phyloP scores from a whole-genome alignment of 2,888 invertebrate species.

The Timema cristinae region DNA sequence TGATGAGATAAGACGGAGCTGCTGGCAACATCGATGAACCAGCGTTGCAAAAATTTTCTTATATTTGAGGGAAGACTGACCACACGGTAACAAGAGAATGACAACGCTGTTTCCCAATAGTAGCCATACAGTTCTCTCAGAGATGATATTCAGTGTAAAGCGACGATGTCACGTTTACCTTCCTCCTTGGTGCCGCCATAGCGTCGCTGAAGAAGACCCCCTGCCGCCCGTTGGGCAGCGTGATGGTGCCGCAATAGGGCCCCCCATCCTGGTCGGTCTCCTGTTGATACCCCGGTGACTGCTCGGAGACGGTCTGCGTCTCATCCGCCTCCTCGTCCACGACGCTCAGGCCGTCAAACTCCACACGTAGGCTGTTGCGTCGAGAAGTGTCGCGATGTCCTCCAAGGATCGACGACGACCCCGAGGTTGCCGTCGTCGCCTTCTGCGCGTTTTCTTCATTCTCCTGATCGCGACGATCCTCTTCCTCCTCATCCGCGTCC shows the following conservation, averaged over 20 bases:
- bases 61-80: no score
- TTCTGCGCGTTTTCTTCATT: conserved; percentile 27
- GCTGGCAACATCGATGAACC: no score
- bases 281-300: not conserved
- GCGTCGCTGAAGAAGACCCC: conserved; percentile 25
- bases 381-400: not conserved
- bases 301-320: not conserved
- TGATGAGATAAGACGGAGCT: no score
- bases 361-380: conserved; percentile 9
- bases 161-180: not conserved
- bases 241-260: conserved; percentile 26
- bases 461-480: conserved; percentile 46
- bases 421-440: conserved; percentile 10
- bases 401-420: no score
- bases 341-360: conserved; percentile 36
- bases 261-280: not conserved
- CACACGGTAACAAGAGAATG: no score
- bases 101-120: no score
- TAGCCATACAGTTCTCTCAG: no score
- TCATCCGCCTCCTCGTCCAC: conserved; percentile 31
- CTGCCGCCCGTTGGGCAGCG: conserved; percentile 24
- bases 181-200: conserved; percentile 12
- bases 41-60: no score
- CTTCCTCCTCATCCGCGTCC: conserved; percentile 45
- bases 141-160: no score